Percentiles rank a stretch among this genome's conserved stretches.
Conservation (phyloP, 2,113 vertebrate species). For the Leptosomus discolor region DNA sequence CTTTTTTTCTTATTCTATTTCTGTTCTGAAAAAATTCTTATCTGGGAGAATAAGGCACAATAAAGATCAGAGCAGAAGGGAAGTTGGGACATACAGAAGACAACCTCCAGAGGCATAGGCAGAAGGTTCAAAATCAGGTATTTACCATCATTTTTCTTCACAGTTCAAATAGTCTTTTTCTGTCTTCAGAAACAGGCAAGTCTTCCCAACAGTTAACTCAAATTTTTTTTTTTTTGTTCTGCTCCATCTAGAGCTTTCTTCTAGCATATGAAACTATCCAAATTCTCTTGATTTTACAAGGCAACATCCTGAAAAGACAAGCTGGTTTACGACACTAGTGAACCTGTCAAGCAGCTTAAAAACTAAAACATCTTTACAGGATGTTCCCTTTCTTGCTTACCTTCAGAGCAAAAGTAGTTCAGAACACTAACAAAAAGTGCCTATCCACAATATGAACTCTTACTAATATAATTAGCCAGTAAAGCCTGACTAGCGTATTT, state of each 20-base stretch:
- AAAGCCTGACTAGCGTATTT: background rate
- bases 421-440: background rate
- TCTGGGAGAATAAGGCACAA: background rate
- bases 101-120: background rate
- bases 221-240: background rate
- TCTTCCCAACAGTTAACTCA: background rate
- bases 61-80: background rate
- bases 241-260: background rate
- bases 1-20: background rate
- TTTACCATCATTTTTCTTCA: background rate
- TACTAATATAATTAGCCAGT: background rate
- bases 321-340: background rate
- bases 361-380: background rate
- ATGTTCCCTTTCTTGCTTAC: background rate
- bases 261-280: background rate
- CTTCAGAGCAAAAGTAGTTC: background rate
- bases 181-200: background rate
- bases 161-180: background rate
- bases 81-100: background rate
- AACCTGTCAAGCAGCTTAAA: background rate
- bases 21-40: no score
- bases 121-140: background rate
- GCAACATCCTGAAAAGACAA: background rate
- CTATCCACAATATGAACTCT: background rate
- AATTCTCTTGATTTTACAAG: background rate